Conservation (phyloP, 1,140 invertebrate genomes). For the Mamestra configurata region DNA sequence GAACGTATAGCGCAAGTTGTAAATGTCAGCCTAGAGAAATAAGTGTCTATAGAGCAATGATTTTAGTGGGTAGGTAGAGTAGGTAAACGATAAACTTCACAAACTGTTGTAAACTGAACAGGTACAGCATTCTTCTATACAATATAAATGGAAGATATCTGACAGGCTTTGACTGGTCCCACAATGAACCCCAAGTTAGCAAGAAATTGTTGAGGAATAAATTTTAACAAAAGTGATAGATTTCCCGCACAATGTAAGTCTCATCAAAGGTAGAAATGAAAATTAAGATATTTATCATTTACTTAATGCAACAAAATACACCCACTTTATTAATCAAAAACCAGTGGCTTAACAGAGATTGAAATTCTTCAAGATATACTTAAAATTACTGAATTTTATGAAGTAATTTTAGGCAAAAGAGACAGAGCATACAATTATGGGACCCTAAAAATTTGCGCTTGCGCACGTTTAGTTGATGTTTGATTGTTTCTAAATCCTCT, state of each 20-base stretch:
- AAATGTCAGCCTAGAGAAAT: conserved; percentile 26
- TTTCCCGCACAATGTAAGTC: background rate
- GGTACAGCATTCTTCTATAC: too few species aligned
- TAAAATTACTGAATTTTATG: too few species aligned
- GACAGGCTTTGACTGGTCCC: background rate
- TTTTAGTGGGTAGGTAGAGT: background rate
- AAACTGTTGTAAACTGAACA: background rate
- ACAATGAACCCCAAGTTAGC: background rate
- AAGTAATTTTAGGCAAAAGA: too few species aligned
- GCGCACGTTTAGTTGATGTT: conserved; percentile 1
- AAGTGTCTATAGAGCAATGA: background rate
- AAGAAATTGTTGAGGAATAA: background rate
- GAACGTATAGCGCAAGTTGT: conserved; percentile 18
- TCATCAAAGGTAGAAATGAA: background rate
- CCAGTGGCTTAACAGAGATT: background rate
- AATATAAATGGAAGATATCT: conserved; percentile 4
- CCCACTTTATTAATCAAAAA: background rate
- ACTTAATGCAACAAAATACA: background rate
- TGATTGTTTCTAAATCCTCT: conserved; percentile 47
- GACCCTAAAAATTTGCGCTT: conserved; percentile 11
- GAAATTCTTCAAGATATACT: too few species aligned
- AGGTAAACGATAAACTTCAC: conserved; percentile 27
- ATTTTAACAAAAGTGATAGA: background rate
- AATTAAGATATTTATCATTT: background rate
- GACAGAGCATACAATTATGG: background rate